Conservation (phyloP, 2,888 invertebrate species). For the Adineta ricciae region DNA sequence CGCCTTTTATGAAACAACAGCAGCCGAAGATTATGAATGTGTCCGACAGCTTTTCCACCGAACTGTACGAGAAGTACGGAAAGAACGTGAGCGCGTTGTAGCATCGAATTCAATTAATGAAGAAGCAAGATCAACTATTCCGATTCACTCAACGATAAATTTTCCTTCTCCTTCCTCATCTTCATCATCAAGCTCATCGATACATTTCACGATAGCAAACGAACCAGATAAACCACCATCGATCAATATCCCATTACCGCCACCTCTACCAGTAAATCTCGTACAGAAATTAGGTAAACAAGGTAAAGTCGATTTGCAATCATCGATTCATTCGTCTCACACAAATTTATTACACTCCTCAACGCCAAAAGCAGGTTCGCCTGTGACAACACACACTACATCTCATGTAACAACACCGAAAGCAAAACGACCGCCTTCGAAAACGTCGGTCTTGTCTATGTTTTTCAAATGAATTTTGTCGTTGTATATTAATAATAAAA, state of each 20-base stretch:
- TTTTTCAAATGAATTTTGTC: background rate
- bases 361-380: background rate
- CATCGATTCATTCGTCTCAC: background rate
- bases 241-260: background rate
- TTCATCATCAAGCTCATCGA: background rate
- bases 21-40: slow-evolving; percentile 47
- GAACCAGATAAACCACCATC: background rate
- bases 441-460: background rate
- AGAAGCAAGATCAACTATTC: background rate
- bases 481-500: background rate
- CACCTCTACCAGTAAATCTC: background rate
- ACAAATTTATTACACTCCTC: background rate
- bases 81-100: slow-evolving; percentile 39
- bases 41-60: slow-evolving; percentile 47
- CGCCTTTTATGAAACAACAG: slow-evolving; percentile 47
- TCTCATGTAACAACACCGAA: background rate
- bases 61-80: slow-evolving; percentile 42
- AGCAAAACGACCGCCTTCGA: background rate
- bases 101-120: slow-evolving; percentile 18
- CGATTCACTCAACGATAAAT: background rate
- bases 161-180: background rate
- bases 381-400: background rate
- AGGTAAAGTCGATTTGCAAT: background rate
- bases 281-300: background rate
- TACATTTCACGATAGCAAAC: background rate